Evolutionary conservation across 1,140 invertebrate species (phyloP).

Genomic region (roundworm (Caenorhabditis elegans)): WBcel235 BX284606.5:14920501-14921000

Average conservation of each 20-base stretch:
- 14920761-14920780: no score
- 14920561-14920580: neutral
- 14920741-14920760: constrained; percentile 1
- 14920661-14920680: constrained; percentile 19
- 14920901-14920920: neutral
- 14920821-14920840: neutral
- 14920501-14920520: no score
- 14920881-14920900: neutral
- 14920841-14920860: neutral
- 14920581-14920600: neutral
- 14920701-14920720: neutral
- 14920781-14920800: no score
- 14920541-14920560: no score
- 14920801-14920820: neutral
- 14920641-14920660: constrained; percentile 20
- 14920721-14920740: neutral
- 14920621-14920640: constrained; percentile 30
- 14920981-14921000: constrained; percentile 24
- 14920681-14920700: constrained; percentile 25
- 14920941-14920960: constrained; percentile 28
- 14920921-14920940: constrained; percentile 21
- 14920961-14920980: constrained; percentile 28
- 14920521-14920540: no score
- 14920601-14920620: constrained; percentile 28
- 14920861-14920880: neutral